Percentiles rank a stretch among this genome's conserved stretches.
Conservation (phyloP, 2,888 invertebrate species). For the Drosophila diplacantha region DNA sequence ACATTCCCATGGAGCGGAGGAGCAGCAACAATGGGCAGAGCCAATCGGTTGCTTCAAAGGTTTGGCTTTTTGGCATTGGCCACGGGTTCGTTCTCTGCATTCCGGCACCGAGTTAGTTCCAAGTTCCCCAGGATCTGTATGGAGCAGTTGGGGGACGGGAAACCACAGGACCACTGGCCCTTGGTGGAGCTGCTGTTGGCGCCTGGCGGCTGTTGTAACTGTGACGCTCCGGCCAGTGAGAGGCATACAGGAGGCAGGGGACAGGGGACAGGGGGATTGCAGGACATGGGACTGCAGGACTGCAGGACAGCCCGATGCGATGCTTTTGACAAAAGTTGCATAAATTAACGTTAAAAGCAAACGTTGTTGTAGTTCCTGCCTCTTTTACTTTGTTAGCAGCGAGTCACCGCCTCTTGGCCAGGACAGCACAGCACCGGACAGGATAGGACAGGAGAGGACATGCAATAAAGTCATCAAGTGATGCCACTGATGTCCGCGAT, state of each 20-base stretch:
- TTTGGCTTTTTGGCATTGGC: conserved; percentile 11
- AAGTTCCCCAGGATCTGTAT: neutral
- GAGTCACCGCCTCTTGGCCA: conserved; percentile 11
- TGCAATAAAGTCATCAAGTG: conserved; percentile 71
- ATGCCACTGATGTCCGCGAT: conserved; percentile 42
- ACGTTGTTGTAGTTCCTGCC: conserved; percentile 45
- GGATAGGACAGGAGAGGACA: conserved; percentile 33
- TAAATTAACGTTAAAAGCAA: conserved; percentile 72
- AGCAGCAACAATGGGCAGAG: conserved; percentile 18
- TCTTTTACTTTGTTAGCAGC: conserved; percentile 56
- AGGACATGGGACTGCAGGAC: neutral
- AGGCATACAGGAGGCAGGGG: conserved; percentile 11
- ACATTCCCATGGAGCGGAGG: conserved; percentile 7
- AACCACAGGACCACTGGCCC: conserved; percentile 16
- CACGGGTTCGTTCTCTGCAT: neutral
- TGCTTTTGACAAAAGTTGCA: conserved; percentile 70
- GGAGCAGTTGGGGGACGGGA: neutral
- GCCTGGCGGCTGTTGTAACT: conserved; percentile 30
- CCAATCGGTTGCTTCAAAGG: conserved; percentile 29
- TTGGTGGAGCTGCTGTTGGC: neutral
- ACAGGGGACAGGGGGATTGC: neutral
- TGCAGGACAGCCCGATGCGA: conserved; percentile 18
- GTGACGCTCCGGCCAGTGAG: conserved; percentile 25
- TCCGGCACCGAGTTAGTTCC: neutral
- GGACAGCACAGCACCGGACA: conserved; percentile 30